Conservation (phyloP, 1,140 invertebrate genomes). For the Aplysia californica region DNA sequence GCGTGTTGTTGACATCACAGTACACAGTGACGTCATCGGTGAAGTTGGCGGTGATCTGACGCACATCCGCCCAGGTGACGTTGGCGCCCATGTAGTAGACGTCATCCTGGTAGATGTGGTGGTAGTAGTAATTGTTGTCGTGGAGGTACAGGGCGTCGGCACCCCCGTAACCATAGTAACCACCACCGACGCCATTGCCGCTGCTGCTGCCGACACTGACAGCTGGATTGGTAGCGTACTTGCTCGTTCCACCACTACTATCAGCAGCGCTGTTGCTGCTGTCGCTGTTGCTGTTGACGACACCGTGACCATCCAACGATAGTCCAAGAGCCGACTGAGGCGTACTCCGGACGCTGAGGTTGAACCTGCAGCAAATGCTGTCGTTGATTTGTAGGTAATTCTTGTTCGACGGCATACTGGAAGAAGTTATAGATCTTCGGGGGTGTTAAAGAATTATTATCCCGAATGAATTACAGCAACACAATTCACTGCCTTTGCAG, state of each 20-base stretch:
- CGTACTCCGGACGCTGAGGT: background rate
- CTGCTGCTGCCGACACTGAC: background rate
- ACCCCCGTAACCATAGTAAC: background rate
- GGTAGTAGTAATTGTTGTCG: background rate
- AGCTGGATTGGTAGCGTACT: background rate
- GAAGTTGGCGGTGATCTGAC: background rate
- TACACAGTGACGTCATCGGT: background rate
- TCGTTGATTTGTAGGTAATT: constrained; percentile 15
- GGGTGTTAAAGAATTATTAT: background rate
- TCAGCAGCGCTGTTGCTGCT: too few relatives aligned
- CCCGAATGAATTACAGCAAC: background rate
- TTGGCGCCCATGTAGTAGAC: background rate
- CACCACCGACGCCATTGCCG: too few relatives aligned
- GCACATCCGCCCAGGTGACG: constrained; percentile 5
- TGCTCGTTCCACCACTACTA: too few relatives aligned
- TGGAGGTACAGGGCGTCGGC: background rate
- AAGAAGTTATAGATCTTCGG: background rate
- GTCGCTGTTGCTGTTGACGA: too few relatives aligned
- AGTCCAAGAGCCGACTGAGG: background rate
- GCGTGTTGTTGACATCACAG: constrained; percentile 8
- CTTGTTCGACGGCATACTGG: background rate
- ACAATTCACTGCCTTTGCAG: background rate
- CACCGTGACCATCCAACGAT: too few relatives aligned
- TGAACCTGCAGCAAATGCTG: constrained; percentile 10
- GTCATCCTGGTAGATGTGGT: background rate